Conservation (phyloP, 2,888 invertebrate genomes). For the Rhamnusium bicolor region DNA sequence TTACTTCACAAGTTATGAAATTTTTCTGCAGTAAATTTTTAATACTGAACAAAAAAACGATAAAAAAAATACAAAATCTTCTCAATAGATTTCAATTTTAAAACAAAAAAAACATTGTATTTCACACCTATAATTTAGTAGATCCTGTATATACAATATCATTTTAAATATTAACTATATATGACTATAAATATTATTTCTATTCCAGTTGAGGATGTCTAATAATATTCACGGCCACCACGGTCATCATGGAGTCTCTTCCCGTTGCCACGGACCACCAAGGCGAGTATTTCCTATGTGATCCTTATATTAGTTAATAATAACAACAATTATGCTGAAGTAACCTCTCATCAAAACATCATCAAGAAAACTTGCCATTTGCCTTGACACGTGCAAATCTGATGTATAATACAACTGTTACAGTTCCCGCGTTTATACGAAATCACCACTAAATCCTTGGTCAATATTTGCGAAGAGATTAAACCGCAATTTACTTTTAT, state of each 20-base stretch:
- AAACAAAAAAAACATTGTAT: too few relatives aligned
- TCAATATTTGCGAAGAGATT: conserved; percentile 61
- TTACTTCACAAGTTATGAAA: too few relatives aligned
- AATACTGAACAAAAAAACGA: too few relatives aligned
- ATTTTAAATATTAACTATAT: too few relatives aligned
- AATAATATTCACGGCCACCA: conserved; percentile 73
- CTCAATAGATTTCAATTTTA: too few relatives aligned
- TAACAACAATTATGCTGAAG: conserved; percentile 14
- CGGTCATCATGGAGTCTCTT: conserved; percentile 67
- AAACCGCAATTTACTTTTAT: conserved; percentile 52
- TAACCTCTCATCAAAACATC: conserved; percentile 50
- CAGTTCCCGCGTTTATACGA: conserved; percentile 39
- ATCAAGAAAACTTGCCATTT: conserved; percentile 38
- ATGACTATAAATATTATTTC: conserved; percentile 65
- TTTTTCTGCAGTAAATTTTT: too few relatives aligned
- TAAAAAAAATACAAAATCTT: too few relatives aligned
- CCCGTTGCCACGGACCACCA: conserved; percentile 69
- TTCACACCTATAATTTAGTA: too few relatives aligned
- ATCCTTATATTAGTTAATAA: conserved; percentile 38
- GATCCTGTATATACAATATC: too few relatives aligned
- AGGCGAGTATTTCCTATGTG: conserved; percentile 60
- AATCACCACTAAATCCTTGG: conserved; percentile 43
- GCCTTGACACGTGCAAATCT: conserved; percentile 51
- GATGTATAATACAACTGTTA: conserved; percentile 48
- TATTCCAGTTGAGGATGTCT: conserved; percentile 76